Conservation (phyloP, 2,888 invertebrate genomes). For the Lymantria dispar region DNA sequence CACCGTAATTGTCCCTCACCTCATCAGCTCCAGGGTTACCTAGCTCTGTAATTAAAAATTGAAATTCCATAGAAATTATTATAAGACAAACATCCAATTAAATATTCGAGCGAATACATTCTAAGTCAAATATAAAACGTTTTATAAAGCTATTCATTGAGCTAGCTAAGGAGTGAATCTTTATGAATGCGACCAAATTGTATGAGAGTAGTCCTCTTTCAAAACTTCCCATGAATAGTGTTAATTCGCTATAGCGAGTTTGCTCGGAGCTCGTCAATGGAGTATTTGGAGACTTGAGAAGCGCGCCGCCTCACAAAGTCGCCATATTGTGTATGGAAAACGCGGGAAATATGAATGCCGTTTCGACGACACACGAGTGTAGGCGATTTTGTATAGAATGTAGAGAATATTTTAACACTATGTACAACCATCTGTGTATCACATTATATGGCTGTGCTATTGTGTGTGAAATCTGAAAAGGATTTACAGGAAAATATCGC, state of each 20-base stretch:
- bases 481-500: constrained; percentile 14
- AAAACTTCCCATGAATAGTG: constrained; percentile 81
- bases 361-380: constrained; percentile 55
- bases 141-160: constrained; percentile 76
- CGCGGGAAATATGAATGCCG: constrained; percentile 74
- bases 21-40: constrained; percentile 57
- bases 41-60: constrained; percentile 49
- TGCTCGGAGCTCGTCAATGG: constrained; percentile 78
- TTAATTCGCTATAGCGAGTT: constrained; percentile 82
- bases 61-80: constrained; percentile 15
- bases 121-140: constrained; percentile 65
- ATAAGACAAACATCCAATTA: constrained; percentile 40
- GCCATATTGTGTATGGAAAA: constrained; percentile 79
- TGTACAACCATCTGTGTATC: constrained; percentile 13
- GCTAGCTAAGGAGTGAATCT: constrained; percentile 78
- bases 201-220: constrained; percentile 81
- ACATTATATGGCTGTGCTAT: background rate
- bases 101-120: constrained; percentile 45
- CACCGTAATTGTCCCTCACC: constrained; percentile 57
- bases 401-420: constrained; percentile 27
- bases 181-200: constrained; percentile 82
- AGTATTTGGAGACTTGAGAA: constrained; percentile 72
- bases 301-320: constrained; percentile 65
- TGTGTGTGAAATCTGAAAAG: constrained; percentile 13
- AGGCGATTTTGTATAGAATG: constrained; percentile 60